Base-by-base conservation (phyloP, 1,140 invertebrate species). In the Macrobrachium rosenbergii region DNA sequence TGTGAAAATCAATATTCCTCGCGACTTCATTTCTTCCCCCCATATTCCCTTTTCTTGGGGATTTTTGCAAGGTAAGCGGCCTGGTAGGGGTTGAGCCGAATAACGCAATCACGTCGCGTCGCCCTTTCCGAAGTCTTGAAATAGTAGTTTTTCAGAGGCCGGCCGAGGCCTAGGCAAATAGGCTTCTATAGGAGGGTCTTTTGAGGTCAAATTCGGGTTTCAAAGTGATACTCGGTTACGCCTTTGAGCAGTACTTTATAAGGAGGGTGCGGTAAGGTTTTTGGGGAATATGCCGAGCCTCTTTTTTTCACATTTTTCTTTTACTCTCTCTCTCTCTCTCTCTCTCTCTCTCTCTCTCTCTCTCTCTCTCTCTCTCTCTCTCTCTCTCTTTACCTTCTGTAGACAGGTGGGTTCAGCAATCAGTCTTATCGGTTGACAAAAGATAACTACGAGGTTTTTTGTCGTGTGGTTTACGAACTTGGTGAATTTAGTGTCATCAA, bases 61-160 rank as follows among this genome's bases (percentile, higher is more conserved):
- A 83, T 83, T 83, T 83, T 83, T 83, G 82, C 82, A 83, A 83
- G 82, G 82, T 83, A 83, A 83, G 82, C 82, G 75, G 82, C 69
- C 75, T 83, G 67, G 14, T 23, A 37, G 82, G 63, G 52, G 67
- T 52, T 28, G 67, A 83, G 69, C 60, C 82, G 82, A 75, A 83
- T 83, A 75, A 83, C 69, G 82, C 82, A 83, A 75, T 83, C 82
- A 75, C 82, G 63, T 52, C 52, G 52, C 52, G 52, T 52, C 52
- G 52, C 52, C 52, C 52, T 52, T 8, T 52, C 52, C 52, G 52
- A 52, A 52, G 52, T 52, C 52, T 52, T 52, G 52, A 52, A 52
- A 52, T 52, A 52, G 52, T 52, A 52, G 52, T 52, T 52, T 37
- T n/a, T 82, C 7, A 45, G n/a, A 45, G 16, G 11, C 16, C 52